Evolutionary conservation across 1,140 invertebrate genomes (phyloP).

Genomic region (Magallana angulata): DNA sequence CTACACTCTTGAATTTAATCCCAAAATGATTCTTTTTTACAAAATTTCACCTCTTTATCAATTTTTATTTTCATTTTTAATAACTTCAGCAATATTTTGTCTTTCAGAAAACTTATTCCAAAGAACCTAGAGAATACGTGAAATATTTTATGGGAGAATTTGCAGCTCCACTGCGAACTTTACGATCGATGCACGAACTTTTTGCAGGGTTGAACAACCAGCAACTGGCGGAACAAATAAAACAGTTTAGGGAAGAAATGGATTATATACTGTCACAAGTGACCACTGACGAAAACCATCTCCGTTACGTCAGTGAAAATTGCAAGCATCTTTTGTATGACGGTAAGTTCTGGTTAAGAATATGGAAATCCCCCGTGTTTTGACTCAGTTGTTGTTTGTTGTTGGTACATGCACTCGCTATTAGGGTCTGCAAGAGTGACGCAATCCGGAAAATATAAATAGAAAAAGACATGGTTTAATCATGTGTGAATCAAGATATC

Average conservation of each 20-base stretch:
- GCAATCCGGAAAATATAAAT: too few relatives aligned
- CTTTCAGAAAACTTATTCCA: background rate
- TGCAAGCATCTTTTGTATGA: background rate
- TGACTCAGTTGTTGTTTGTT: too few relatives aligned
- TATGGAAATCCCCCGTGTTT: too few relatives aligned
- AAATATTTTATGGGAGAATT: slow-evolving; percentile 34
- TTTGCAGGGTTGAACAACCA: slow-evolving; percentile 20
- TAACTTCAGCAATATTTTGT: too few relatives aligned
- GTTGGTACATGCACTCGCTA: too few relatives aligned
- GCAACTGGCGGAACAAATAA: background rate
- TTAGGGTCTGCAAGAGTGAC: too few relatives aligned
- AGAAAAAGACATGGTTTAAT: too few relatives aligned
- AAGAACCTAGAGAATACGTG: background rate
- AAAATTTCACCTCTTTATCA: too few relatives aligned
- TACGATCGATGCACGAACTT: background rate
- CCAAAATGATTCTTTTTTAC: background rate
- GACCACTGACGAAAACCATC: background rate
- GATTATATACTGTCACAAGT: background rate
- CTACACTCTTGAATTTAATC: background rate
- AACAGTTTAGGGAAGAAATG: background rate
- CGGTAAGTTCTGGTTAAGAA: background rate
- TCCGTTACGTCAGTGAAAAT: background rate
- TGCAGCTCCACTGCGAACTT: slow-evolving; percentile 19
- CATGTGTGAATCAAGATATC: too few relatives aligned
- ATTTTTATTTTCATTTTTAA: too few relatives aligned